These are phyloP conservation scores for Pomatostomus ruficeps DNA, from an alignment of 2,113 vertebrate genomes.

Conservation along the genomic window DNA sequence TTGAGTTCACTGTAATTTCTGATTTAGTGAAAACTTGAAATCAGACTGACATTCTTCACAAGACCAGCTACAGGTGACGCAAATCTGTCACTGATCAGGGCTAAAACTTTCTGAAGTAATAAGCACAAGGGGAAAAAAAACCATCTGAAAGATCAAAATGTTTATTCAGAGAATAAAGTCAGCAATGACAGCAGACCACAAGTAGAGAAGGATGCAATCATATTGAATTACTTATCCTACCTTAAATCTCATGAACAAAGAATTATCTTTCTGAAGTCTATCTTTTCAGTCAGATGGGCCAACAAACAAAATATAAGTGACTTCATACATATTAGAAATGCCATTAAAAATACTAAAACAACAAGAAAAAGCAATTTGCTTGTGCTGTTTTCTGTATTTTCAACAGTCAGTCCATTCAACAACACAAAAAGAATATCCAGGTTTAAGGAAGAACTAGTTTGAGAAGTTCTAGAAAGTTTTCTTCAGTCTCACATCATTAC, in stretches of 20 bases:
- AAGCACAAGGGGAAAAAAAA: background rate
- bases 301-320: background rate
- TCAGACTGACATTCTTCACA: background rate
- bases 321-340: background rate
- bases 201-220: background rate
- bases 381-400: background rate
- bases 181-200: background rate
- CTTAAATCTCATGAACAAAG: background rate
- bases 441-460: background rate
- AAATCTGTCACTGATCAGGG: background rate
- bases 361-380: background rate
- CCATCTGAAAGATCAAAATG: background rate
- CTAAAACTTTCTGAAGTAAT: background rate
- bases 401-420: background rate
- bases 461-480: background rate
- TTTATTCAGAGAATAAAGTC: background rate
- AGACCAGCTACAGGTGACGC: background rate
- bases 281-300: background rate
- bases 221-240: background rate
- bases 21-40: background rate
- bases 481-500: background rate
- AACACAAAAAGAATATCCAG: background rate
- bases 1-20: background rate
- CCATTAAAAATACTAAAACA: background rate
- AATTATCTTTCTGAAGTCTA: background rate